A percentile compares a stretch with the other conserved stretches of the same genome.
These are phyloP conservation scores for Gadus macrocephalus DNA, from an alignment of 2,113 vertebrate genomes.

Conservation along the genomic window DNA sequence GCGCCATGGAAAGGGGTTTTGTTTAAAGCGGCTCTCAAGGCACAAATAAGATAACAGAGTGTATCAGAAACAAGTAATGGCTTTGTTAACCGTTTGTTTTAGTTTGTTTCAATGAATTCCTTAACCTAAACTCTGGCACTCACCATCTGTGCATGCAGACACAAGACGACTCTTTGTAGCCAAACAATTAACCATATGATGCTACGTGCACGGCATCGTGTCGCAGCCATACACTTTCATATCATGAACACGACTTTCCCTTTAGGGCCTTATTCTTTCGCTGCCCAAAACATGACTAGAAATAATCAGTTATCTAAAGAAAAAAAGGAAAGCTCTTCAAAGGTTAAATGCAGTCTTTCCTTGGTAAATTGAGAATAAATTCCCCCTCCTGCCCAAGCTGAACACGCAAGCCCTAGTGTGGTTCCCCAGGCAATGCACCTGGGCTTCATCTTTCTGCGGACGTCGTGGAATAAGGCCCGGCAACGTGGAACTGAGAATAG, in stretches of 20 bases:
- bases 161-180: not conserved
- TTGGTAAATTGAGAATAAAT: constrained; percentile 70
- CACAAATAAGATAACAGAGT: constrained; percentile 7
- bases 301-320: constrained; percentile 28
- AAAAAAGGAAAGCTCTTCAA: constrained; percentile 50
- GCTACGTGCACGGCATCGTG: not conserved
- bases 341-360: constrained; percentile 54
- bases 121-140: too few relatives aligned
- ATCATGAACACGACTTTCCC: constrained; percentile 18
- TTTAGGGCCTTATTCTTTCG: constrained; percentile 24
- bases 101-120: not conserved
- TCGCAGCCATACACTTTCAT: constrained; percentile 12
- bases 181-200: constrained; percentile 9
- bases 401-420: constrained; percentile 45
- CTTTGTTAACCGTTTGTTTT: constrained; percentile 13
- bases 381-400: constrained; percentile 63
- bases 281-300: constrained; percentile 49
- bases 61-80: constrained; percentile 9
- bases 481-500: constrained; percentile 58
- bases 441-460: constrained; percentile 66
- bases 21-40: constrained; percentile 9
- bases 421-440: constrained; percentile 74
- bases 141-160: too few relatives aligned
- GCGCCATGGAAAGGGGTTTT: constrained; percentile 30
- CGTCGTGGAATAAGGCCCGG: constrained; percentile 60